Evolutionary conservation across 2,113 vertebrate species (phyloP).

Genomic region (Gymnogyps californianus): DNA sequence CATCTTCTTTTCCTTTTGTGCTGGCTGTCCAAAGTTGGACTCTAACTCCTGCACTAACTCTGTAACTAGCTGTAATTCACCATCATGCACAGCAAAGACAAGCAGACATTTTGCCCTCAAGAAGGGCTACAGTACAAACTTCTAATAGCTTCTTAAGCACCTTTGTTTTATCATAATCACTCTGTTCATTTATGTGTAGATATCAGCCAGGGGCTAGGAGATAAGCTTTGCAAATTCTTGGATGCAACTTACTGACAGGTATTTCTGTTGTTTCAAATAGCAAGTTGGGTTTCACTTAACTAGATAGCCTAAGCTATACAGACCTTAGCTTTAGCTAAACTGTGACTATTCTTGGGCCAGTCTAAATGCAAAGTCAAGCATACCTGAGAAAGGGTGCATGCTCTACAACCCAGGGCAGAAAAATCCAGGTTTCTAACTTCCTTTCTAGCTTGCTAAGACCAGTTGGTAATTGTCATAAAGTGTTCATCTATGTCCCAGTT

Average conservation of each 20-base stretch:
- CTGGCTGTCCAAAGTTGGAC: background rate
- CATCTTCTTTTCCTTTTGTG: background rate
- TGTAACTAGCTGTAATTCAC: background rate
- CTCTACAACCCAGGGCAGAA: background rate
- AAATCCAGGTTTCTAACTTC: background rate
- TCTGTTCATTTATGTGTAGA: background rate
- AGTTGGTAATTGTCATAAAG: background rate
- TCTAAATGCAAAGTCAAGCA: background rate
- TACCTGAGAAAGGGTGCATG: background rate
- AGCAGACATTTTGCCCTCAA: background rate
- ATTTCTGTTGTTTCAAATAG: background rate
- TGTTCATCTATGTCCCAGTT: rapidly evolving
- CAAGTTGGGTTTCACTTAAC: background rate
- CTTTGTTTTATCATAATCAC: background rate
- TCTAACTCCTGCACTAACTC: background rate
- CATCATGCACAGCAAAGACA: background rate
- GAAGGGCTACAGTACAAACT: background rate
- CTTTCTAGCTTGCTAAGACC: background rate
- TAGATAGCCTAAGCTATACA: background rate
- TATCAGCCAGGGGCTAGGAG: background rate
- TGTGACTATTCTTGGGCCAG: background rate
- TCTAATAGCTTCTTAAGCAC: background rate
- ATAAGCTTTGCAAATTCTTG: background rate
- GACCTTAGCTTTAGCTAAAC: background rate
- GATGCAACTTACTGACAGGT: background rate